phyloP scores from a whole-genome alignment of 2,797 vertebrate species.

The Nyctibius grandis region DNA sequence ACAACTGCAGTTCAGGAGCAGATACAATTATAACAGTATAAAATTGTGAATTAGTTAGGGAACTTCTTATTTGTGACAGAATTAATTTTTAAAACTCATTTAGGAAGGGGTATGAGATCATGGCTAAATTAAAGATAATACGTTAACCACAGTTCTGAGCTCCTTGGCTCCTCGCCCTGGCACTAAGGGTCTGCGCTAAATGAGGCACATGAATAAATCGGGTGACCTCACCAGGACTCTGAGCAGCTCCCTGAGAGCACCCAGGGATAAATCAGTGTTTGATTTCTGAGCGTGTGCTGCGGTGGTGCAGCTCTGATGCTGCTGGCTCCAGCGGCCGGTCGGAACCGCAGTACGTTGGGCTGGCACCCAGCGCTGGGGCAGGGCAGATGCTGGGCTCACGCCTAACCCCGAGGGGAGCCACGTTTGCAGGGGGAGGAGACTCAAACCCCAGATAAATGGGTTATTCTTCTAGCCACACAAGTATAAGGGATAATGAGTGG shows the following conservation, averaged over 20 bases:
- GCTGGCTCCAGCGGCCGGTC: too few species aligned
- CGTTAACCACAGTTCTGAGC: not conserved
- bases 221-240: not conserved
- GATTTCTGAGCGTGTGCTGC: not conserved
- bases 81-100: not conserved
- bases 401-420: not conserved
- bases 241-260: not conserved
- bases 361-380: accelerated
- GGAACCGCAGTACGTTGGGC: not conserved
- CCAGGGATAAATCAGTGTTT: too few species aligned
- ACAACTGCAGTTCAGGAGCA: not conserved
- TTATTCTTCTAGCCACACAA: not conserved
- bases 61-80: not conserved
- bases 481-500: not conserved
- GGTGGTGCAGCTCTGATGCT: not conserved
- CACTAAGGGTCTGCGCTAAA: not conserved
- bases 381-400: not conserved
- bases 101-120: not conserved
- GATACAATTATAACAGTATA: not conserved
- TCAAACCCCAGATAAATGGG: too few species aligned
- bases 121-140: not conserved
- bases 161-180: not conserved
- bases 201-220: not conserved
- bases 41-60: not conserved
- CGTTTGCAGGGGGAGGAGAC: not conserved